Evolutionary conservation across 2,113 vertebrate genomes (phyloP), one percentile per base, ranked within the genome.

Genomic region (Catagonus wagneri): DNA sequence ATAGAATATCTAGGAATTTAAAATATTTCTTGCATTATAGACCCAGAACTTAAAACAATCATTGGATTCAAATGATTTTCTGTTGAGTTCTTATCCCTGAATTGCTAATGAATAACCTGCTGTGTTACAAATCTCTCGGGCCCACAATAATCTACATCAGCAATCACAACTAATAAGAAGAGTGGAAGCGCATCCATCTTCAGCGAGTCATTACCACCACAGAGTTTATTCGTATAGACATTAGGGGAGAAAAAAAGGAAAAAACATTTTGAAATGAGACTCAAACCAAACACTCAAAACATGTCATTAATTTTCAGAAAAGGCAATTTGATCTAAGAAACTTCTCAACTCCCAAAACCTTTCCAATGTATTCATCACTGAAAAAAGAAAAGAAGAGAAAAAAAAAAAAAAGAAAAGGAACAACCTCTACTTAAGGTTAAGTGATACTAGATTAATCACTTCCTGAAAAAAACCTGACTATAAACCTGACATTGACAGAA

Each of bases 41-140:
- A 90, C 23, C 34, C 76, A 89, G 93, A 97, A 97, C 39, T 90
- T 87, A 89, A 96, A 96, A 95, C 69, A 97, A 97, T 95, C 84
- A 86, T 87, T 92, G 90, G 15, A 95, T 81, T 96, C 14, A 17
- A 97, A 96, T 10, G 0, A 44, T 92, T 95, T 98, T 96, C 60
- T 50, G 2, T 83, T 85, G 96, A 90, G 16, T 32, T 86, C 86
- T 44, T 81, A 89, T 92, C 86, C 20, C 81, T 39, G 44, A 96
- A 96, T 78, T 95, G 32, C 74, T 98, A 97, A 98, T 97, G 85
- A 98, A 96, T 96, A 96, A 96, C 89, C 86, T 80, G 68, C 86
- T 90, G 92, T 89, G 76, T 75, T 96, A 80, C 78, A 97, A 90
- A 96, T 94, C 66, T 97, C 85, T 97, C 83, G 39, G 96, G 60